phyloP scores from a whole-genome alignment of 1,140 invertebrate species.

The Eurytemora carolleeae region DNA sequence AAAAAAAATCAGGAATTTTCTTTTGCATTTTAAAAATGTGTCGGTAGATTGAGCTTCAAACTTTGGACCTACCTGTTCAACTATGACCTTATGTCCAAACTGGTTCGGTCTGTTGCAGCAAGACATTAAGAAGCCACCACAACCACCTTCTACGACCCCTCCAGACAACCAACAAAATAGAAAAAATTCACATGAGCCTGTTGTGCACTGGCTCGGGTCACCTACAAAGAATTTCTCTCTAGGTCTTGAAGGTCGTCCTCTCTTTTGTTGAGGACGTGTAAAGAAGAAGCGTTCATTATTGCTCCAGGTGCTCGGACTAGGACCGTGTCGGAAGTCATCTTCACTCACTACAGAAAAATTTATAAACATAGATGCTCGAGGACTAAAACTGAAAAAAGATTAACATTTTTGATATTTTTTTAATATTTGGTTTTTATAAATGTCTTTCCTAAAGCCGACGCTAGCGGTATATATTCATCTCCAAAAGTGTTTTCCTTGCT shows the following conservation, averaged over 20 bases:
- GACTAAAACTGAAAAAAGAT: background rate
- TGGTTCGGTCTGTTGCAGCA: conserved; percentile 47
- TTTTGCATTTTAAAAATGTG: too few species aligned
- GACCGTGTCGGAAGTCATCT: background rate
- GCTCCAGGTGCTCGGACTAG: background rate
- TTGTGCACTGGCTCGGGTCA: conserved; percentile 28
- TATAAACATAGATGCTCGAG: background rate
- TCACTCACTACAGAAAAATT: background rate
- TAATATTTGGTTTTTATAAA: background rate
- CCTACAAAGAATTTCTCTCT: background rate
- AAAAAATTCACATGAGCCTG: conserved; percentile 72
- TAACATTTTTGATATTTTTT: background rate
- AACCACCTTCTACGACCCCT: conserved; percentile 61
- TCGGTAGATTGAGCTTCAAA: too few species aligned
- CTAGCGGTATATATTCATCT: background rate
- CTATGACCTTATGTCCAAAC: background rate
- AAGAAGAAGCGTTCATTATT: background rate
- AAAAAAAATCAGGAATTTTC: too few species aligned
- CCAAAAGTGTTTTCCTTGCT: background rate
- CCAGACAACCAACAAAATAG: conserved; percentile 73
- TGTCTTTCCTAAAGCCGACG: background rate
- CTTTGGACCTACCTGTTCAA: background rate
- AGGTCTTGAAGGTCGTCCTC: background rate
- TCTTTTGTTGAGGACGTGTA: background rate
- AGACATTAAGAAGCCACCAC: conserved; percentile 54